These are phyloP conservation scores for Rana temporaria DNA, from an alignment of 2,113 vertebrate genomes.

Conservation along the genomic window DNA sequence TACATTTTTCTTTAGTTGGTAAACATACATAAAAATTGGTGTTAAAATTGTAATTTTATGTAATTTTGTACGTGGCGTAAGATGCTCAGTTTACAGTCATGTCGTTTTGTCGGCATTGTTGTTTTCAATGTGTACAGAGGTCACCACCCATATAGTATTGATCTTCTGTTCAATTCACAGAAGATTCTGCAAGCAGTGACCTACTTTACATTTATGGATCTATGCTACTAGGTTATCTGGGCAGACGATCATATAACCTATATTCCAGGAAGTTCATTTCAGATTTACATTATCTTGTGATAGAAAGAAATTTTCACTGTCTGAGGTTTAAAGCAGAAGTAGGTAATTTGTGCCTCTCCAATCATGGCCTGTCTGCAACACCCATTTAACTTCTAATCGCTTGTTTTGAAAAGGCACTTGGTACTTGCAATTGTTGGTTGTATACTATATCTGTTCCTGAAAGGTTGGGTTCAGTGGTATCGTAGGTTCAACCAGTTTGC, in stretches of 20 bases:
- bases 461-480: no score
- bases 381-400: no score
- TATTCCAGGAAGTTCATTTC: not conserved
- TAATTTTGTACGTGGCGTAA: not conserved
- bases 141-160: not conserved
- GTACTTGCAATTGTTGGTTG: no score
- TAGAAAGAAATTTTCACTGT: not conserved
- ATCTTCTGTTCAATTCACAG: constrained; percentile 14
- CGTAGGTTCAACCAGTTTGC: no score
- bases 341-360: not conserved
- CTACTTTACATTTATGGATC: constrained; percentile 35
- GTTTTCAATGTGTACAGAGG: not conserved
- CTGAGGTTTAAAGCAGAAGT: not conserved
- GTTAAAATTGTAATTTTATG: no score
- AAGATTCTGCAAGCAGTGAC: constrained; percentile 7
- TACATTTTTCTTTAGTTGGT: no score
- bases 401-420: no score
- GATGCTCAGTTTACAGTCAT: not conserved
- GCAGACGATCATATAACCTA: constrained; percentile 7
- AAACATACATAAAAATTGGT: no score
- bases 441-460: no score
- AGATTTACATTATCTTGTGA: not conserved
- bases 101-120: not conserved
- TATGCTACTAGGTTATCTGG: constrained; percentile 18
- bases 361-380: no score